Conservation (phyloP, 2,113 vertebrate species). For the Genyomyrus donnyi region DNA sequence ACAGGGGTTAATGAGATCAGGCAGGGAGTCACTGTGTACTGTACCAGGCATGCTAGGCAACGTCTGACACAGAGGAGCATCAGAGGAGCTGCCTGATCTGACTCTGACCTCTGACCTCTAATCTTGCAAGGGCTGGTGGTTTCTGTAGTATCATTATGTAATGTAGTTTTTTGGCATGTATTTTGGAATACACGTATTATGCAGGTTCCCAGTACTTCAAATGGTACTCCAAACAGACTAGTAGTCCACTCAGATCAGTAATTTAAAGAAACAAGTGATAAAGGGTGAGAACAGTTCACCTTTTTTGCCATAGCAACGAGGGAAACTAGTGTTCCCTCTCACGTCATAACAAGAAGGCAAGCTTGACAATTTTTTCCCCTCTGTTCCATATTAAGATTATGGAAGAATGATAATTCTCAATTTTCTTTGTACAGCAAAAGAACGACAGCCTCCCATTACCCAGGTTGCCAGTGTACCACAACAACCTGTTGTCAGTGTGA, state of each 20-base stretch:
- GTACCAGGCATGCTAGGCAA: not conserved
- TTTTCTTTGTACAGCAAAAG: not conserved
- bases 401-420: not conserved
- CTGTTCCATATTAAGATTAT: not conserved
- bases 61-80: not conserved
- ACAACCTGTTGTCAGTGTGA: not conserved
- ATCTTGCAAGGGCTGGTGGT: not conserved
- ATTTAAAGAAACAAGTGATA: not conserved
- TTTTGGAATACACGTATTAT: not conserved
- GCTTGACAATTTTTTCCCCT: not conserved
- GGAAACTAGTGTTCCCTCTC: not conserved
- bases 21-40: not conserved
- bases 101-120: not conserved
- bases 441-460: not conserved
- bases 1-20: not conserved
- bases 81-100: not conserved
- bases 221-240: not conserved
- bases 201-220: not conserved
- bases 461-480: not conserved
- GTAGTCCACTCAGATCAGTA: not conserved
- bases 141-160: not conserved
- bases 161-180: not conserved
- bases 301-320: not conserved
- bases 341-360: not conserved
- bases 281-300: not conserved